Percentiles rank a stretch among this genome's conserved stretches.
These are phyloP conservation scores for Philaethria dido DNA, from an alignment of 2,888 invertebrate genomes.

Conservation along the genomic window DNA sequence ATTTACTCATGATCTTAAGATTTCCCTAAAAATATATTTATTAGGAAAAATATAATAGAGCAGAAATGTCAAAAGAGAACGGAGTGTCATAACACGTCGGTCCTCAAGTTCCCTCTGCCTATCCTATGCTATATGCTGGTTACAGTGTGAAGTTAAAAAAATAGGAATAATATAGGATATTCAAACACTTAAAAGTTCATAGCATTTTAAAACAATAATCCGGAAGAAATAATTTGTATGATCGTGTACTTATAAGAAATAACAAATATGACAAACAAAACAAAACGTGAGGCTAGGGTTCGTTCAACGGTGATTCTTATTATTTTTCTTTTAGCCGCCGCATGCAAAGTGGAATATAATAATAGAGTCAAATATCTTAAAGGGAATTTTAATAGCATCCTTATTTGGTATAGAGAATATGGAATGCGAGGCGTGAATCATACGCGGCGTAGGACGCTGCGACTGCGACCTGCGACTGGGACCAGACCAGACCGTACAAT, in stretches of 20 bases:
- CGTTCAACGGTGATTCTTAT: slow-evolving; percentile 8
- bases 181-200: too few relatives aligned
- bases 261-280: neutral
- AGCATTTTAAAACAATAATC: too few relatives aligned
- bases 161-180: too few relatives aligned
- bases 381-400: slow-evolving; percentile 70
- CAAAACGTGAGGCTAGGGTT: neutral
- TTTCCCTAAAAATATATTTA: too few relatives aligned
- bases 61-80: too few relatives aligned
- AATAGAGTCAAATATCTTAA: slow-evolving; percentile 61
- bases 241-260: neutral
- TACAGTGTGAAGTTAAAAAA: too few relatives aligned
- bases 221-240: neutral
- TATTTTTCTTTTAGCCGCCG: slow-evolving; percentile 22
- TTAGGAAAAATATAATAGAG: too few relatives aligned
- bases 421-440: slow-evolving; percentile 63
- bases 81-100: too few relatives aligned
- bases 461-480: neutral
- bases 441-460: slow-evolving; percentile 61
- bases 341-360: slow-evolving; percentile 37
- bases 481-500: too few relatives aligned
- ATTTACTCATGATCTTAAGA: too few relatives aligned
- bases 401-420: slow-evolving; percentile 57
- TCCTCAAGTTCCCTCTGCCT: too few relatives aligned
- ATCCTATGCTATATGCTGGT: too few relatives aligned